Conservation (phyloP, 2,797 vertebrate species). For the Sebastolobus altivelis region DNA sequence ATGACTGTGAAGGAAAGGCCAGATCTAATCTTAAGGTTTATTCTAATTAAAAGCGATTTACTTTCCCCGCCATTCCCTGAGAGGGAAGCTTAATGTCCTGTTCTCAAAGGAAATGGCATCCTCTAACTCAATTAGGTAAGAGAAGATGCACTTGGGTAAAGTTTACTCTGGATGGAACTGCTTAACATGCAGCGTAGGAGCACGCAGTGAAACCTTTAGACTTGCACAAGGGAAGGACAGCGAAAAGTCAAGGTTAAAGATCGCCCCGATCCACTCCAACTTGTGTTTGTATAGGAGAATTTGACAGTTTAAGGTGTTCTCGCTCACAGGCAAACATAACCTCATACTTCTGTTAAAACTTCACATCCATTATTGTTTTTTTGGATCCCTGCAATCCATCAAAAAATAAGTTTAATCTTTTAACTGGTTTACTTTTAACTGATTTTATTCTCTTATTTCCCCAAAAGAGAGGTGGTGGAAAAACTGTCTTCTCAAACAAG, state of each 20-base stretch:
- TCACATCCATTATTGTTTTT: not conserved
- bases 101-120: slow-evolving; percentile 72
- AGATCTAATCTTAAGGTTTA: slow-evolving; percentile 83
- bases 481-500: not conserved
- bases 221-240: slow-evolving; percentile 16
- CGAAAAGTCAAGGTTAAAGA: slow-evolving; percentile 55
- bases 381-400: slow-evolving; percentile 13
- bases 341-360: slow-evolving; percentile 7
- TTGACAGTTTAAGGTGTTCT: slow-evolving; percentile 16
- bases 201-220: slow-evolving; percentile 23
- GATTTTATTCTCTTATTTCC: not conserved
- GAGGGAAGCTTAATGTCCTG: slow-evolving; percentile 76
- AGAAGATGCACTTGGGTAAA: slow-evolving; percentile 72
- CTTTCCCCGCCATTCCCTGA: slow-evolving; percentile 69
- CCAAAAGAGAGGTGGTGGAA: not conserved
- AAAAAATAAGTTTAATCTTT: not conserved
- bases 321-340: slow-evolving; percentile 26
- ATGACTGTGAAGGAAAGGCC: slow-evolving; percentile 72
- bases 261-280: not conserved
- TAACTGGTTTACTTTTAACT: not conserved
- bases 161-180: slow-evolving; percentile 55
- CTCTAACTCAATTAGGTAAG: slow-evolving; percentile 70
- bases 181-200: slow-evolving; percentile 41
- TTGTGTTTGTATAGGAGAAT: not conserved
- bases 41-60: slow-evolving; percentile 87